phyloP scores from a whole-genome alignment of 1,140 invertebrate genomes.

The Cephus cinctus region DNA sequence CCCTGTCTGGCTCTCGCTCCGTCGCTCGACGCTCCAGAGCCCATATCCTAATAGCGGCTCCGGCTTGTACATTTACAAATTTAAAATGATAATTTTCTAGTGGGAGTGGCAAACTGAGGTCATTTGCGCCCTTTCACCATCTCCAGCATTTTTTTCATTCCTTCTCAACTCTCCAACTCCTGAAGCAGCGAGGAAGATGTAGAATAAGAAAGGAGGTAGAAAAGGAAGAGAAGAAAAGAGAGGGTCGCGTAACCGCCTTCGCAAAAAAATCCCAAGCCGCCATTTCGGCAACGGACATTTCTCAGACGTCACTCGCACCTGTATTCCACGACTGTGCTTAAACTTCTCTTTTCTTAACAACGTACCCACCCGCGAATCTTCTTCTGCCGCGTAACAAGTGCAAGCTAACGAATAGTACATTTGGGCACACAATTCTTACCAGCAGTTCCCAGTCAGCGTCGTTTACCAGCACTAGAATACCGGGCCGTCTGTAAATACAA shows the following conservation, averaged over 20 bases:
- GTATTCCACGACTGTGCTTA: slow-evolving; percentile 6
- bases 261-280: slow-evolving; percentile 20
- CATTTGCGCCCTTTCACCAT: slow-evolving; percentile 32
- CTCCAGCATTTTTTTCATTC: background rate
- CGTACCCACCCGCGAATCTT: background rate
- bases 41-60: slow-evolving; percentile 31
- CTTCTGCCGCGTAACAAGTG: background rate
- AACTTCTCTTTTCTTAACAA: background rate
- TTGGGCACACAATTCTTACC: slow-evolving; percentile 53
- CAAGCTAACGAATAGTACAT: background rate
- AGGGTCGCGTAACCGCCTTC: slow-evolving; percentile 9
- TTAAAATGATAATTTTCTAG: slow-evolving; percentile 42
- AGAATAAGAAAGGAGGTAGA: too few species aligned
- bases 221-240: too few species aligned
- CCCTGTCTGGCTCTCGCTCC: slow-evolving; percentile 19
- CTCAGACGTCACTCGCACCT: slow-evolving; percentile 29
- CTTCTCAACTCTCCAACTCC: background rate
- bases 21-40: slow-evolving; percentile 5
- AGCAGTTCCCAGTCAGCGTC: slow-evolving; percentile 91
- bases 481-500: slow-evolving; percentile 71
- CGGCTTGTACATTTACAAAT: slow-evolving; percentile 44
- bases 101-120: slow-evolving; percentile 31
- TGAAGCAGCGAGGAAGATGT: too few species aligned
- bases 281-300: slow-evolving; percentile 24
- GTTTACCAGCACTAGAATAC: slow-evolving; percentile 90